Evolutionary conservation across 2,797 vertebrate species (phyloP).

Genomic region (Characodon lateralis): DNA sequence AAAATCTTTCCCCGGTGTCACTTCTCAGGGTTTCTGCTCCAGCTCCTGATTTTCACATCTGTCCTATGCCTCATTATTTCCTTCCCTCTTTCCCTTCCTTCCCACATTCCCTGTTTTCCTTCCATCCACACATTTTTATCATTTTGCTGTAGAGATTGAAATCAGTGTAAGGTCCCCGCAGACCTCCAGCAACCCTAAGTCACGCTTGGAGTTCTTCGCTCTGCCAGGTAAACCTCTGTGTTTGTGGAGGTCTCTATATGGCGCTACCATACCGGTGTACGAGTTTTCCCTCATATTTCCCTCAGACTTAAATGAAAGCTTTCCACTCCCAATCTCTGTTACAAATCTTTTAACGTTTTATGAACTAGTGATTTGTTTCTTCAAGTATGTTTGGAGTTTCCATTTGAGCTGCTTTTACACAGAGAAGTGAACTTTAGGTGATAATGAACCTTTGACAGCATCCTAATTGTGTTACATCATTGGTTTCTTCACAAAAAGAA

Average conservation of each 20-base stretch:
- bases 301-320: slow-evolving; percentile 26
- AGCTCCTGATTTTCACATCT: slow-evolving; percentile 55
- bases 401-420: slow-evolving; percentile 6
- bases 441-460: neutral
- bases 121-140: slow-evolving; percentile 70
- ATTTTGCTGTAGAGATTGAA: slow-evolving; percentile 80
- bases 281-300: slow-evolving; percentile 46
- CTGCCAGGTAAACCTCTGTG: slow-evolving; percentile 86
- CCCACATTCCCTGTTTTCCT: slow-evolving; percentile 63
- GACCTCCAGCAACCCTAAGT: slow-evolving; percentile 88
- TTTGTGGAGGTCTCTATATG: slow-evolving; percentile 59
- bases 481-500: slow-evolving; percentile 25
- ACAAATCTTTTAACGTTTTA: slow-evolving; percentile 17
- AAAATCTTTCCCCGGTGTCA: neutral
- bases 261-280: slow-evolving; percentile 20
- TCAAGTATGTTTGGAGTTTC: slow-evolving; percentile 7
- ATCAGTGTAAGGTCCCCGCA: slow-evolving; percentile 80
- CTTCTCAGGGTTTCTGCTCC: slow-evolving; percentile 9
- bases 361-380: slow-evolving; percentile 11
- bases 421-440: neutral
- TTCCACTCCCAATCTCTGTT: slow-evolving; percentile 15
- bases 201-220: slow-evolving; percentile 91
- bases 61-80: slow-evolving; percentile 43
- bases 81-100: slow-evolving; percentile 13
- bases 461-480: neutral